Percentiles rank a stretch among this genome's conserved stretches.
These are phyloP conservation scores for Dolichomitus sp. DNA, from an alignment of 2,888 invertebrate genomes.

Conservation along the genomic window DNA sequence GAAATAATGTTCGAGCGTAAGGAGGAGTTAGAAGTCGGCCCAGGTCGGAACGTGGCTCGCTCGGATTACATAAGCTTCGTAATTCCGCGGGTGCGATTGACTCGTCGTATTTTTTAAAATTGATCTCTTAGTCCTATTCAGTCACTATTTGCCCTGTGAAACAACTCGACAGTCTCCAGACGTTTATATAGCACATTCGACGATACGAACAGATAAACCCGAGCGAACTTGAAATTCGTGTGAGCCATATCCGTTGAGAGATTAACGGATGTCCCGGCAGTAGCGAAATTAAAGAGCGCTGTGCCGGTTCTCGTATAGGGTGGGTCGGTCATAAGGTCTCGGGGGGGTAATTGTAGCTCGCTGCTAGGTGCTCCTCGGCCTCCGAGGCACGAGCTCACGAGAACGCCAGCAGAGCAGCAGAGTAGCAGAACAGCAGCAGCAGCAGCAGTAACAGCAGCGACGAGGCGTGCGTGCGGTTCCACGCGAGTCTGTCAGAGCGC, in stretches of 20 bases:
- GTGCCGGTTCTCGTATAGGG: slow-evolving; percentile 6
- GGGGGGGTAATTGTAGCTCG: slow-evolving; percentile 25
- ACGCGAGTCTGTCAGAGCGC: slow-evolving; percentile 4
- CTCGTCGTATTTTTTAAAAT: background rate
- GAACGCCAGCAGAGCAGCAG: background rate
- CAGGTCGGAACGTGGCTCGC: slow-evolving; percentile 64
- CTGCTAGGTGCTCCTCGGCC: slow-evolving; percentile 7
- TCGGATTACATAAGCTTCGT: slow-evolving; percentile 67
- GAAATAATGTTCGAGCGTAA: slow-evolving; percentile 78
- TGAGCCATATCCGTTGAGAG: background rate
- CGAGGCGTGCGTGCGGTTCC: slow-evolving; percentile 25
- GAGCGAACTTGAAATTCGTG: slow-evolving; percentile 9
- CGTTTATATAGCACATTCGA: background rate
- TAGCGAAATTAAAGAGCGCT: slow-evolving; percentile 29
- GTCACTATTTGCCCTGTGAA: background rate
- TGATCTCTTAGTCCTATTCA: too few relatives aligned
- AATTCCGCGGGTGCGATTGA: slow-evolving; percentile 56
- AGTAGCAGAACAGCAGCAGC: background rate
- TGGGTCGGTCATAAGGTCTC: slow-evolving; percentile 15
- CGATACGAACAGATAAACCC: background rate
- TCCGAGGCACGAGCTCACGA: background rate
- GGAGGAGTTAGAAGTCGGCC: slow-evolving; percentile 63
- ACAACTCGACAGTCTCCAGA: background rate
- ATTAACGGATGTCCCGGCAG: slow-evolving; percentile 22
- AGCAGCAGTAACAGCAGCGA: background rate